These are phyloP conservation scores for Spicauda simplicius DNA, from an alignment of 2,888 invertebrate genomes.

Conservation along the genomic window DNA sequence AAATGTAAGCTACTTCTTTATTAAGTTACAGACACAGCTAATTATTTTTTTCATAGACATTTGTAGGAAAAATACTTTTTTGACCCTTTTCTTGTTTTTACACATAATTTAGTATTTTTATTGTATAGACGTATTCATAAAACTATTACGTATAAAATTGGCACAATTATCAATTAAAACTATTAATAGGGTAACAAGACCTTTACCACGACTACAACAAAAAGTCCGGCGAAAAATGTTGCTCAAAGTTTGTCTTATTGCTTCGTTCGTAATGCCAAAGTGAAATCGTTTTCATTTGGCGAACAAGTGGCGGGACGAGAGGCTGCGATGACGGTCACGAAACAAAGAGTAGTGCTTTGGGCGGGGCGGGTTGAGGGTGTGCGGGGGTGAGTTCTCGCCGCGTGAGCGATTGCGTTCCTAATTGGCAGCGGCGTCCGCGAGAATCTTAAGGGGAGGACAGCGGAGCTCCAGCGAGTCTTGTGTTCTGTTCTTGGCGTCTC, in stretches of 20 bases:
- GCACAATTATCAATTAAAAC: conserved; percentile 1
- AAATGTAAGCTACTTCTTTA: too few relatives aligned
- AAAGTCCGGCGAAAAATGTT: conserved; percentile 17
- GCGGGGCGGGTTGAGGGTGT: conserved; percentile 46
- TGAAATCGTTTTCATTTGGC: conserved; percentile 81
- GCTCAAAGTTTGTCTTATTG: conserved; percentile 55
- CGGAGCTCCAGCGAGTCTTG: conserved; percentile 61
- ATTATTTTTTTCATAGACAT: too few relatives aligned
- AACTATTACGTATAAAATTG: too few relatives aligned
- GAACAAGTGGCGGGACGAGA: conserved; percentile 67
- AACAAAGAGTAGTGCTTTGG: conserved; percentile 69
- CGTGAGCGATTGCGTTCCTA: conserved; percentile 85
- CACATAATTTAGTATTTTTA: too few relatives aligned
- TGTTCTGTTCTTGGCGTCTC: conserved; percentile 58
- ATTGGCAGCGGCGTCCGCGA: conserved; percentile 85
- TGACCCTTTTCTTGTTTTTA: too few relatives aligned
- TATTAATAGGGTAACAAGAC: background rate
- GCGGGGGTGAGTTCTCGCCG: conserved; percentile 66
- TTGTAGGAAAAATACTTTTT: too few relatives aligned
- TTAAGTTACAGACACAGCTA: too few relatives aligned
- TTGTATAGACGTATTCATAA: too few relatives aligned
- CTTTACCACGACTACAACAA: conserved; percentile 12
- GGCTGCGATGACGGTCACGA: conserved; percentile 65
- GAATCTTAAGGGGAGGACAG: conserved; percentile 85
- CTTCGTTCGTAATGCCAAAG: conserved; percentile 70